Evolutionary conservation across 2,888 invertebrate genomes (phyloP).

Genomic region (Thymelicus acteon): DNA sequence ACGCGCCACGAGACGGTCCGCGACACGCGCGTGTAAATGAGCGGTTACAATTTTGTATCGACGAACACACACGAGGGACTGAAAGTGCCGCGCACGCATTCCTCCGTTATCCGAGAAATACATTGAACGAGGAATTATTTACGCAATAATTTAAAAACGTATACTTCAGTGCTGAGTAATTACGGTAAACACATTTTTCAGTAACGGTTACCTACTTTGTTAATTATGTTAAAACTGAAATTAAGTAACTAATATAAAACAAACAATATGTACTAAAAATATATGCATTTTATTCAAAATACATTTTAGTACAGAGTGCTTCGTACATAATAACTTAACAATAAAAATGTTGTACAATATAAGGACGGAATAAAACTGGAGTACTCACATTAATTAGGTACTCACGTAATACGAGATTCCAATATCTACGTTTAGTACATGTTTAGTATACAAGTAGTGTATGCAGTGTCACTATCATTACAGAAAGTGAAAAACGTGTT

Average conservation of each 20-base stretch:
- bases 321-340: slow-evolving; percentile 16
- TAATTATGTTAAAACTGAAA: too few species aligned
- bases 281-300: slow-evolving; percentile 16
- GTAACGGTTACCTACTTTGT: not conserved
- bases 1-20: too few species aligned
- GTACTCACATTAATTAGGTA: not conserved
- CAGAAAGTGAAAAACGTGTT: not conserved
- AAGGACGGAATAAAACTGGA: slow-evolving; percentile 5
- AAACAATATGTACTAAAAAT: slow-evolving; percentile 10
- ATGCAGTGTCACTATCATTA: not conserved
- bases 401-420: not conserved
- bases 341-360: slow-evolving; percentile 31
- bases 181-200: too few species aligned
- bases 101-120: too few species aligned
- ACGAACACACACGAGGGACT: too few species aligned
- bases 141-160: too few species aligned
- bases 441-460: not conserved
- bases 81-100: too few species aligned
- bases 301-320: slow-evolving; percentile 19
- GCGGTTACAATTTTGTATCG: too few species aligned
- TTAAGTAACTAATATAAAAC: not conserved
- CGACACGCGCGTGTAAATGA: too few species aligned
- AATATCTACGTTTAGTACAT: not conserved
- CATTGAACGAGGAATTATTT: too few species aligned
- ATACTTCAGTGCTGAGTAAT: too few species aligned